phyloP scores from a whole-genome alignment of 2,888 invertebrate species.

The Aleiodes leptofemur region DNA sequence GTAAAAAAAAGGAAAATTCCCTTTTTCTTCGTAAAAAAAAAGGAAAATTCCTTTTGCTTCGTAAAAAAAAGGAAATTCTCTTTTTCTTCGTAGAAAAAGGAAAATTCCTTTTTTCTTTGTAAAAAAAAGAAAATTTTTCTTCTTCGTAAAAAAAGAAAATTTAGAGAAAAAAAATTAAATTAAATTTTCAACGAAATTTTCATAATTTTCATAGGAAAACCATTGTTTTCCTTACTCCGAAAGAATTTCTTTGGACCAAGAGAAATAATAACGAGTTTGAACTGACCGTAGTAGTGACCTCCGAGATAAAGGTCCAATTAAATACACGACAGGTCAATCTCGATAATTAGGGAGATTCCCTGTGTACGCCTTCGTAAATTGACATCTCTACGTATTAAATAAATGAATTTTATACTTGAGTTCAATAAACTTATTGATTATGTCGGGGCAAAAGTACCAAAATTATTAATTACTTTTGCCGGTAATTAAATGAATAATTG shows the following conservation, averaged over 20 bases:
- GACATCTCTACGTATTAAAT: not conserved
- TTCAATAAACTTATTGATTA: slow-evolving; percentile 49
- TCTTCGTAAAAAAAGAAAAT: too few species aligned
- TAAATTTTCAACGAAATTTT: too few species aligned
- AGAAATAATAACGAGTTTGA: slow-evolving; percentile 56
- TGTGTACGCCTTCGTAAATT: slow-evolving; percentile 41
- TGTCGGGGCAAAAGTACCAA: slow-evolving; percentile 8
- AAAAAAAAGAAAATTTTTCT: too few species aligned
- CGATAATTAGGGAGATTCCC: slow-evolving; percentile 63
- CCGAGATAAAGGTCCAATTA: slow-evolving; percentile 67
- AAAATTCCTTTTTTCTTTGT: too few species aligned
- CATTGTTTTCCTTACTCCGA: not conserved
- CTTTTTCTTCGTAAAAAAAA: too few species aligned
- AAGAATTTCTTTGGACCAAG: slow-evolving; percentile 55
- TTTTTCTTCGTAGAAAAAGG: too few species aligned
- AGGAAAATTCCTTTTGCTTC: too few species aligned
- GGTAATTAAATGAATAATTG: not conserved
- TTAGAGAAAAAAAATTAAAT: too few species aligned
- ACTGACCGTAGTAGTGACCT: slow-evolving; percentile 57
- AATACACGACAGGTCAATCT: slow-evolving; percentile 62
- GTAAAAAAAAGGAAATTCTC: too few species aligned
- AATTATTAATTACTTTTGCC: slow-evolving; percentile 24
- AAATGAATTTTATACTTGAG: slow-evolving; percentile 34
- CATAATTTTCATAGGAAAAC: too few species aligned
- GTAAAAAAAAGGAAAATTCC: too few species aligned